phyloP scores from a whole-genome alignment of 2,888 invertebrate species.

The Meta bourneti region DNA sequence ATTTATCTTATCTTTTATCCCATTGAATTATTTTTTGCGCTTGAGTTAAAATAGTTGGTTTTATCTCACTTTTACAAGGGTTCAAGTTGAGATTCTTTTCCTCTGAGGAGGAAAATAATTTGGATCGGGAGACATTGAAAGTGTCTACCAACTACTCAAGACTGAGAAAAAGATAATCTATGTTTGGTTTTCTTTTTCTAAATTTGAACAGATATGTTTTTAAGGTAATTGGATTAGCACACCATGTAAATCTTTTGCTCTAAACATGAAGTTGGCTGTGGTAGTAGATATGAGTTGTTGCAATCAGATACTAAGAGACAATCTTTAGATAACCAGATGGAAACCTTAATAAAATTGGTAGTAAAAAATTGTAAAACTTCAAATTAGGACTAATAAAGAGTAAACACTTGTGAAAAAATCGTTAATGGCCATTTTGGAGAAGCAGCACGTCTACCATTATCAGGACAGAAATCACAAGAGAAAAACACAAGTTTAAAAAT shows the following conservation, averaged over 20 bases:
- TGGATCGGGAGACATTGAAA: background rate
- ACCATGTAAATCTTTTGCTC: background rate
- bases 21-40: background rate
- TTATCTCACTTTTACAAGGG: background rate
- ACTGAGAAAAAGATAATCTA: background rate
- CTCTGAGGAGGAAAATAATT: background rate
- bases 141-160: background rate
- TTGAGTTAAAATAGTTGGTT: background rate
- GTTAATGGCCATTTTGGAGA: too few species aligned
- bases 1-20: slow-evolving; percentile 12
- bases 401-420: too few species aligned
- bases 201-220: background rate
- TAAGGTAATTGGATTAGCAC: background rate
- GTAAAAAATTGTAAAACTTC: too few species aligned
- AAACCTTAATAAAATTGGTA: too few species aligned
- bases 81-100: background rate
- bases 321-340: too few species aligned
- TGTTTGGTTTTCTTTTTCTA: background rate
- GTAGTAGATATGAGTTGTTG: background rate
- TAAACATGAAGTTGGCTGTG: background rate
- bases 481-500: too few species aligned
- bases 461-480: too few species aligned
- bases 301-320: background rate
- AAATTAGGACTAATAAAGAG: too few species aligned
- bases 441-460: too few species aligned